A percentile compares a stretch with the other conserved stretches of the same genome.
Conservation (phyloP, 92 coral and sea anemone genomes). For the Porites divaricata region DNA sequence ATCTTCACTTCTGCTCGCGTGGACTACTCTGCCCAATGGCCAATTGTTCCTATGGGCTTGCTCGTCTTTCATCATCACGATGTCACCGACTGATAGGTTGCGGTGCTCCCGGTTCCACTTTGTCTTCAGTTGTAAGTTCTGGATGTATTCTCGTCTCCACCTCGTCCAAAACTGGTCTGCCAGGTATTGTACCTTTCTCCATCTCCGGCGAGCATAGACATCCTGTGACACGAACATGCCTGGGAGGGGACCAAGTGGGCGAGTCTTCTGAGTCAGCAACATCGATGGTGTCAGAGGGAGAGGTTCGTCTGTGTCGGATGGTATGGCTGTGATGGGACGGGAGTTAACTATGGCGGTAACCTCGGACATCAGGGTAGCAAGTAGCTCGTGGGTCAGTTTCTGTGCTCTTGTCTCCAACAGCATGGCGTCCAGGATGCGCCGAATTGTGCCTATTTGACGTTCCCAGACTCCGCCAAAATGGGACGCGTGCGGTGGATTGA, state of each 20-base stretch:
- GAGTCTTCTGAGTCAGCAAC: too few species aligned
- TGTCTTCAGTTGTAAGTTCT: constrained; percentile 19
- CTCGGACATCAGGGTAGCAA: background rate
- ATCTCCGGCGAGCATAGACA: too few species aligned
- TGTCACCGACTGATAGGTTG: constrained; percentile 39
- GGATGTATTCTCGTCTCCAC: background rate
- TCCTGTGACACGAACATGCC: background rate
- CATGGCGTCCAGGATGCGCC: background rate
- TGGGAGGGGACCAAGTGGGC: background rate
- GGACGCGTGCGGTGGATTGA: background rate
- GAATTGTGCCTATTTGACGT: too few species aligned
- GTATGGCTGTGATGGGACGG: too few species aligned
- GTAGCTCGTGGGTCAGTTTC: constrained; percentile 1
- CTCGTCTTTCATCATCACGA: constrained; percentile 33
- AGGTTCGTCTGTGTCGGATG: too few species aligned
- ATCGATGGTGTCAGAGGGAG: too few species aligned
- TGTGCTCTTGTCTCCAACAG: background rate
- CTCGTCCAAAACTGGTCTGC: too few species aligned
- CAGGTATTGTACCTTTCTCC: too few species aligned
- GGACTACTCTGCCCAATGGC: constrained; percentile 43
- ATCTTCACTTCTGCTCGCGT: constrained; percentile 24
- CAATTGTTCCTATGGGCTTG: constrained; percentile 41
- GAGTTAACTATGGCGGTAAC: background rate
- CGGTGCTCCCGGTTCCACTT: constrained; percentile 25
- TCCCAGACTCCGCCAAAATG: background rate